Evolutionary conservation across 2,797 vertebrate genomes (phyloP), one percentile per base, ranked within the genome.

Genomic region (Takifugu rubripes): DNA sequence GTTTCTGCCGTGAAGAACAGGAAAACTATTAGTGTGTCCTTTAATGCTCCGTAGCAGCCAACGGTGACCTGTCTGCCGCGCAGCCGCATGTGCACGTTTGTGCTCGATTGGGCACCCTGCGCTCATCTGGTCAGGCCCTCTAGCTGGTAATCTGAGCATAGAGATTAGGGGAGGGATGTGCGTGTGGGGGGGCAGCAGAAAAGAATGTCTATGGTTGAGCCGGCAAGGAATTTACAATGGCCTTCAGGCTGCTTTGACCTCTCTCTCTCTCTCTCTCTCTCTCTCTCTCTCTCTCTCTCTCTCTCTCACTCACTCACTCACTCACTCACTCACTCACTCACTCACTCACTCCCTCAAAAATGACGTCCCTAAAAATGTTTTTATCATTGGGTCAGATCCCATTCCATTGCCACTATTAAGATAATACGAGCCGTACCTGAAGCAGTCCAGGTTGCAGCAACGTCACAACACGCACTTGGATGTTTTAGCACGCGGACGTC

Each of bases 151-250:
- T 88, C 87, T 84, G 88, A 89, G 83, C 57, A 83, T 81, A 79
- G 82, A 88, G 87, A 89, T 89, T 88, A 88, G 87, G 21, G 10
- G 17, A 48, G 17, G 44, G 36, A 12, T 14, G 12, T 14, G 36
- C 14, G 36, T 40, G 12, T 33, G 86, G 82, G 87, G 87, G 84
- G 88, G 88, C 85, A 88, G 74, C 64, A 61, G 74, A 68, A 79
- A 86, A 89, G 87, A 89, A 89, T 89, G 84, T 85, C 84, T 87
- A 88, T 88, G 85, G 85, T 86, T 83, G 74, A 83, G 81, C 79
- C 75, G 83, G 80, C 12, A 48, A 86, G 82, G 85, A 88, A 87
- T 88, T 87, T 87, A 87, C 84, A 89, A 88, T 81, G 87, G 86
- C 86, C 87, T 89, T 88, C 85, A 83, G 87, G 86, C 83, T 87